Percentiles rank a stretch among this genome's conserved stretches.
phyloP scores from a whole-genome alignment of 2,113 vertebrate species.

The Antechinus flavipes region DNA sequence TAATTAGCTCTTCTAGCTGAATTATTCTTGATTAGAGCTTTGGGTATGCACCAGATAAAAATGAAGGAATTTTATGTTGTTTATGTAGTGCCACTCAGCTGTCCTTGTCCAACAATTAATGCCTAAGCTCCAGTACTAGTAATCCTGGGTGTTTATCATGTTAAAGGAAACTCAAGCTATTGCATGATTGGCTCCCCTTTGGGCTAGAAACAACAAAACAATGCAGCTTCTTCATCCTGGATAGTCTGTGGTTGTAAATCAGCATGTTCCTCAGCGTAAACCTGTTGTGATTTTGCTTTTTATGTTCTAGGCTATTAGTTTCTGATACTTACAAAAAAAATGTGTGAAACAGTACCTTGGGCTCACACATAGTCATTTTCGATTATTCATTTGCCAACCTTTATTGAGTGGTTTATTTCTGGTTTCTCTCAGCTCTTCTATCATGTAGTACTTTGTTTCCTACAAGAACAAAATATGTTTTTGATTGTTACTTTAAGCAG shows the following conservation, averaged over 20 bases:
- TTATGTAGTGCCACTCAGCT: conserved; percentile 84
- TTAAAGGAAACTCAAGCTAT: conserved; percentile 87
- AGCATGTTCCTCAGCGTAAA: conserved; percentile 92
- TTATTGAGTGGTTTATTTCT: conserved; percentile 76
- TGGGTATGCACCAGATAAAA: conserved; percentile 88
- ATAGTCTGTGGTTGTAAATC: conserved; percentile 89
- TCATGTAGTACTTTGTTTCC: conserved; percentile 83
- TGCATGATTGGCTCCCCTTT: conserved; percentile 94
- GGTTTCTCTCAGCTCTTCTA: conserved; percentile 80
- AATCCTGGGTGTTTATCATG: conserved; percentile 88
- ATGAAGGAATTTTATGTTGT: conserved; percentile 88
- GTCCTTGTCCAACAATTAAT: conserved; percentile 84
- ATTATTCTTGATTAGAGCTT: conserved; percentile 84
- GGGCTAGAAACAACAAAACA: conserved; percentile 90
- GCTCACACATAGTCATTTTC: conserved; percentile 84
- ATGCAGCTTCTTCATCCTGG: conserved; percentile 86
- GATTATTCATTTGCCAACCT: conserved; percentile 69
- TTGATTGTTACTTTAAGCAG: conserved; percentile 87
- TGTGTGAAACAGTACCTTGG: conserved; percentile 83
- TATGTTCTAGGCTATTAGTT: conserved; percentile 86
- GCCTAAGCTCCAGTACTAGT: conserved; percentile 85
- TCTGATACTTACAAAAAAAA: conserved; percentile 82
- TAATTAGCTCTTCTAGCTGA: conserved; percentile 82
- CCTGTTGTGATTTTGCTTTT: conserved; percentile 89
- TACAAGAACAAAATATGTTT: conserved; percentile 83